Evolutionary conservation across 2,113 vertebrate genomes (phyloP), one percentile per base, ranked within the genome.

Genomic region (Oplegnathus fasciatus): DNA sequence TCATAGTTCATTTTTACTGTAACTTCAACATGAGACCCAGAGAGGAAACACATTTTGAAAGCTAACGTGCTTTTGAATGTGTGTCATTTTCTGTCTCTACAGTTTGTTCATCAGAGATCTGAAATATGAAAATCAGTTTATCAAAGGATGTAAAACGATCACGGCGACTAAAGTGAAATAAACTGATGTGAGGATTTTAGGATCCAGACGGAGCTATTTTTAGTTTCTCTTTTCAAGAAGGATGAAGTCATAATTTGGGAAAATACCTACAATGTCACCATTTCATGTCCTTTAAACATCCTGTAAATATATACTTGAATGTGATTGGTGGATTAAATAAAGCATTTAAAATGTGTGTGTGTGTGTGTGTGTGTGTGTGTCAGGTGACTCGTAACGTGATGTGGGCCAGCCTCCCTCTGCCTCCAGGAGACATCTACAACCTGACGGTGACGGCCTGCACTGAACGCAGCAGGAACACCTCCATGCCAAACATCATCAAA

Each of bases 371-470:
- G 13, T 78, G 67, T 80, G 37, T 22, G n/a, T 54, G 40, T 54
- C 77, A 99, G 98, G 97, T 99, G 24, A 98, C 97, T 0, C 97
- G 97, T 58, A 97, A 90, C 14, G 94, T 95, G 89, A 98, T 99
- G 98, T 97, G 96, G 6, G 96, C 98, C 0, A 95, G 95, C 67
- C 93, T 99, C 75, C 96, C 94, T 14, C 90, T 99, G 67, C 98
- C 98, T 50, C 96, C 98, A 0, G 98, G 98, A 24, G 98, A 99
- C 93, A 97, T 99, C 83, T 99, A 99, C 91, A 99, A 99, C 88
- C 95, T 99, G 65, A 99, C 98, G 0, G 98, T 99, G 79, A 98
- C 97, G 2, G 98, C 98, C 37, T 99, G 96, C 78, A 99, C 98
- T 0, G 98, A 99, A 32, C 96, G 96, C 79, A 97, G 97, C 91